These are phyloP conservation scores for Jordanella pulchra DNA, from an alignment of 2,797 vertebrate genomes.

Conservation along the genomic window DNA sequence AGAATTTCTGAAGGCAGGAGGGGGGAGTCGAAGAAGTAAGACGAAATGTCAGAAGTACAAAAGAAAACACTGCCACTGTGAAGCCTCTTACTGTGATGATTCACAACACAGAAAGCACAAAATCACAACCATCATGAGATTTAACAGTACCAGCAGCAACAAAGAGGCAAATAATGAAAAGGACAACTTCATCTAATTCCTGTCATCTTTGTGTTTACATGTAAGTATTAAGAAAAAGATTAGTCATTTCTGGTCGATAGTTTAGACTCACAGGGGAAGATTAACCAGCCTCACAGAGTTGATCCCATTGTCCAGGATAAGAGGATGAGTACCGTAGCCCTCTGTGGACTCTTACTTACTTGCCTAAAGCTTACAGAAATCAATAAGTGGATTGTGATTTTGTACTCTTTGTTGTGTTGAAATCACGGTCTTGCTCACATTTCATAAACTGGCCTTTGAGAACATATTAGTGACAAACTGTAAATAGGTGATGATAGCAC, in stretches of 20 bases:
- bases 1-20: not conserved
- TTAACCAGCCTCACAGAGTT: constrained; percentile 70
- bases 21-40: constrained; percentile 8
- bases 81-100: constrained; percentile 18
- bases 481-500: constrained; percentile 8
- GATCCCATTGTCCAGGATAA: constrained; percentile 75
- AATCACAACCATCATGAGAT: constrained; percentile 31
- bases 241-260: constrained; percentile 56
- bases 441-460: constrained; percentile 35
- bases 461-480: constrained; percentile 25
- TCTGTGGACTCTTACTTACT: constrained; percentile 64
- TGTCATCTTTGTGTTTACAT: constrained; percentile 49
- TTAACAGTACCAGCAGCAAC: constrained; percentile 29
- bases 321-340: constrained; percentile 64
- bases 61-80: constrained; percentile 17
- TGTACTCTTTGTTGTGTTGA: constrained; percentile 41
- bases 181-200: constrained; percentile 56
- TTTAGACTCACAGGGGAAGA: constrained; percentile 62
- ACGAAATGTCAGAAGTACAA: constrained; percentile 33
- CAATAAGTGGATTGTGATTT: constrained; percentile 59
- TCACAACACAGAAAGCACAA: constrained; percentile 22
- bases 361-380: constrained; percentile 60
- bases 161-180: constrained; percentile 39
- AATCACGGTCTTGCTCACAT: constrained; percentile 29
- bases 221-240: constrained; percentile 46